Evolutionary conservation across 2,797 vertebrate species (phyloP), one percentile per base, ranked within the genome.

Genomic region (Lerista edwardsae): DNA sequence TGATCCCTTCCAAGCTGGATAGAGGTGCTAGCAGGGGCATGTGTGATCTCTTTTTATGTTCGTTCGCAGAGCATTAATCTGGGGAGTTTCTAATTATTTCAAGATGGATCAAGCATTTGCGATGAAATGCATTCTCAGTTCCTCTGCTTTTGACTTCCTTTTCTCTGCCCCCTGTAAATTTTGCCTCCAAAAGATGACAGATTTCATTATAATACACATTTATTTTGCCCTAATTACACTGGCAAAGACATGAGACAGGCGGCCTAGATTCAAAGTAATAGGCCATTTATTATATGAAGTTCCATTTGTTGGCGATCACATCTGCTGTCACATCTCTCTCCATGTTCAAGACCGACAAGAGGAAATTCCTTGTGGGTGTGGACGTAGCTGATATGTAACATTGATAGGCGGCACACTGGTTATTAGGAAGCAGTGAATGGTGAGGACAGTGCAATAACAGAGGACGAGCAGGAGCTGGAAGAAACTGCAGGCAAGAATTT

Each of bases 171-270:
- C n/a, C 25, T 1, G 0, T 0, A 47, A 82, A 79, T 84, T 61
- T 84, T 68, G 76, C 74, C 82, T 17, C 75, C 12, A 4, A 83
- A 81, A 88, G 83, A 90, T 91, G 89, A 90, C 86, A 88, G 87
- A 88, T 90, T 92, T 93, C 87, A 90, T 67, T 73, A 77, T 91
- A 91, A 93, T 78, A 59, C 1, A 0, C 84, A 84, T 90, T 93
- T 91, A 87, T 93, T 89, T 86, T 90, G 86, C 90, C 90, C 91
- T 94, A 93, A 91, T 93, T 89, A 86, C 5, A 3, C 84, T 69
- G 88, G 15, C 0, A 87, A 87, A 90, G 85, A 85, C 47, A 51
- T 83, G 83, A 72, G 72, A 77, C 0, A 0, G 84, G 78, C 1
- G 0, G 79, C 61, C 1, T 1, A 77, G 17, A 62, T 88, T 84